Evolutionary conservation across 2,797 vertebrate species (phyloP), one percentile per base, ranked within the genome.

Genomic region (Diplodus sargus): DNA sequence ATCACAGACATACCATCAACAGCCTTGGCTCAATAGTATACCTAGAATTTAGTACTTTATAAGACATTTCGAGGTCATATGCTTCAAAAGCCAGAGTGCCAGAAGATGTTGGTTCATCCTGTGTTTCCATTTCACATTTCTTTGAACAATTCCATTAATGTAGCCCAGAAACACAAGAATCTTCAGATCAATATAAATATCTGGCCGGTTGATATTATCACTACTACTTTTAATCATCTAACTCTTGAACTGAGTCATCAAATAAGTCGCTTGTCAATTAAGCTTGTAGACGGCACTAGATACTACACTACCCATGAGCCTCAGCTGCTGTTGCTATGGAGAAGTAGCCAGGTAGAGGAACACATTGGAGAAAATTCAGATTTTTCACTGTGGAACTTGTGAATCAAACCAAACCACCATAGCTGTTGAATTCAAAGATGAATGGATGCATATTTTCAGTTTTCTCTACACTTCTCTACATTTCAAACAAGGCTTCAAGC

Each of bases 1-100:
- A 76, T 81, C 70, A 65, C 25, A 79, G 22, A 74, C 70, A 80
- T 51, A 64, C 56, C 53, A 78, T 39, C 57, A 58, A 60, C 52
- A 75, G 75, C 61, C n/a, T 20, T 17, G 18, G 57, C 49, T 70
- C 17, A n/a, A 23, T 47, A 15, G 3, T 20, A 34, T 16, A 39
- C 13, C 43, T 16, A 28, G 15, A 16, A 28, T 16, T 6, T 5
- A 25, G 0, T 42, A 23, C 20, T 54, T 61, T 1, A 11, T 48
- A 8, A 67, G 4, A 39, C 42, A 43, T 3, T 18, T 22, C 11
- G 6, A 28, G n/a, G 23, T 51, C 4, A 28, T 11, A 11, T 39
- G 39, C 39, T 39, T 39, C 39, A 25, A 43, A 14, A 4, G 18
- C 11, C 10, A 8, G 4, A 10, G 8, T 59, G 34, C 18, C 15